Evolutionary conservation across 2,113 vertebrate genomes (phyloP).

Genomic region (Athene cunicularia): DNA sequence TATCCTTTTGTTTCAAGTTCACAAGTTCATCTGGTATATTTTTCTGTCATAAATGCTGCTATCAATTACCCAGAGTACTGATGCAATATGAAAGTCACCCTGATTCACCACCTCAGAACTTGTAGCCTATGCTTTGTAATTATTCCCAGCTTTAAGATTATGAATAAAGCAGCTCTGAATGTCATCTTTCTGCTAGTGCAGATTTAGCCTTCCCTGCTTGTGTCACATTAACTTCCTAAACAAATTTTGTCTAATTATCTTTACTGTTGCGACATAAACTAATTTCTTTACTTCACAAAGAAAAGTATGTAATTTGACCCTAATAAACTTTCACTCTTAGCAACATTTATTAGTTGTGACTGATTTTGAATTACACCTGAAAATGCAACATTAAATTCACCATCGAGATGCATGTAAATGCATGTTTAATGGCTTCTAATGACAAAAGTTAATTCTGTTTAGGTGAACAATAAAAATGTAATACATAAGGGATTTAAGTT

Average conservation of each 20-base stretch:
- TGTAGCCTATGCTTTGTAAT: not conserved
- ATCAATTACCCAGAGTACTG: not conserved
- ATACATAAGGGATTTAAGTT: not conserved
- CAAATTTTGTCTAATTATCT: not conserved
- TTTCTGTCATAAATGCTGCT: not conserved
- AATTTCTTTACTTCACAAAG: not conserved
- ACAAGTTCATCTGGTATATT: not conserved
- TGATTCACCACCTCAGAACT: slow-evolving; percentile 41
- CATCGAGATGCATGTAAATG: not conserved
- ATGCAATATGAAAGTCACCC: not conserved
- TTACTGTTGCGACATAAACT: not conserved
- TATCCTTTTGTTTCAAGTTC: slow-evolving; percentile 23
- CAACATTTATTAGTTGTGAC: not conserved
- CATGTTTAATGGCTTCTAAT: not conserved
- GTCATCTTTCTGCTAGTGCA: not conserved
- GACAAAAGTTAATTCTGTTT: not conserved
- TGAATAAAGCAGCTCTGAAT: slow-evolving; percentile 32
- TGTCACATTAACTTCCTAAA: not conserved
- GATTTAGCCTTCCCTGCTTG: not conserved
- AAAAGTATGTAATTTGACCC: slow-evolving; percentile 1
- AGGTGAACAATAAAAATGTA: slow-evolving; percentile 9
- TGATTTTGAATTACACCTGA: not conserved
- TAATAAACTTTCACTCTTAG: not conserved
- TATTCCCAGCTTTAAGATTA: not conserved
- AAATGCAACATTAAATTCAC: not conserved